Evolutionary conservation across 2,113 vertebrate genomes (phyloP).

Genomic region (Peromyscus californicus): DNA sequence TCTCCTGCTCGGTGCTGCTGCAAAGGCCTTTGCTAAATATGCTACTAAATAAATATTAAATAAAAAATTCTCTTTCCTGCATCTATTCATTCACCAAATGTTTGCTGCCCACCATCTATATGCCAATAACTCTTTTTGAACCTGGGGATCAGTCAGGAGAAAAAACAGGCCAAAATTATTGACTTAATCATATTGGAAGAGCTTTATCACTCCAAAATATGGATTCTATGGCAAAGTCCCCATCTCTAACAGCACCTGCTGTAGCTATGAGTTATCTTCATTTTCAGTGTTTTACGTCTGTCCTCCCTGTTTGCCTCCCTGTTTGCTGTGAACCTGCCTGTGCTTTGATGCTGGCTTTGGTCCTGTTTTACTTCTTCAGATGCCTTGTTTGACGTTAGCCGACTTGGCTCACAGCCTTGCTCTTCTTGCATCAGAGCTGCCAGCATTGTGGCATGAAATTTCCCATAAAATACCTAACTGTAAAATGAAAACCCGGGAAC

Average conservation of each 20-base stretch:
- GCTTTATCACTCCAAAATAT: neutral
- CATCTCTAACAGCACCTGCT: neutral
- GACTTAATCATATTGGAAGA: neutral
- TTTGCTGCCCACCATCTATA: neutral
- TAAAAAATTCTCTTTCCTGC: neutral
- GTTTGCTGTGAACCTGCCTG: neutral
- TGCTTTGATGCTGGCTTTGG: neutral
- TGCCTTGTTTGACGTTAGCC: slow-evolving; percentile 20
- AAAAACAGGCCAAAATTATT: neutral
- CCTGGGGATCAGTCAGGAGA: neutral
- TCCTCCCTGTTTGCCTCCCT: neutral
- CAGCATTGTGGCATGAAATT: slow-evolving; percentile 38
- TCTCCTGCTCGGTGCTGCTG: neutral
- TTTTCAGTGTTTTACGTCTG: neutral
- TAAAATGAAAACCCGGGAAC: slow-evolving; percentile 49
- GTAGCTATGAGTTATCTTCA: neutral
- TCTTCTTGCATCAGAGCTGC: slow-evolving; percentile 64
- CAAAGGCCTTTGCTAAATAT: slow-evolving; percentile 19
- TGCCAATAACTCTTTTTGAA: neutral
- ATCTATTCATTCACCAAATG: neutral
- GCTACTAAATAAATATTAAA: slow-evolving; percentile 42
- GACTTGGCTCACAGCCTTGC: slow-evolving; percentile 57
- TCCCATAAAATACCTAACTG: slow-evolving; percentile 47
- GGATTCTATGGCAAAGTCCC: neutral
- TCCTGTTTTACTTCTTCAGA: neutral